Conservation (phyloP, 2,888 invertebrate genomes). For the Nomada hirtipes region DNA sequence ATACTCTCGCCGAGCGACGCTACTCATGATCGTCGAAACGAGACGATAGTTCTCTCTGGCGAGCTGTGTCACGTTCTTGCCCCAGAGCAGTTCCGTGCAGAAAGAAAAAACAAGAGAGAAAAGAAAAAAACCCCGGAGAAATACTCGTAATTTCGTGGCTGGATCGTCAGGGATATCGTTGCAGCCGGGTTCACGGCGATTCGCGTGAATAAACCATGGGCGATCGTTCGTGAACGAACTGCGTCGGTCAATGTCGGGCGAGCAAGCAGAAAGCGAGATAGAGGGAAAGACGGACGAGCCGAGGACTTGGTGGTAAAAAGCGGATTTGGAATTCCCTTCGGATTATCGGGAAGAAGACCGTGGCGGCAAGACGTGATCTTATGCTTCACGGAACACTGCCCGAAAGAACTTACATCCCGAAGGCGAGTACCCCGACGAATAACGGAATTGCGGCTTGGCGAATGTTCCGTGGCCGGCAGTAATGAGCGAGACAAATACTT, state of each 20-base stretch:
- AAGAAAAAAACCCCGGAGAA: not conserved
- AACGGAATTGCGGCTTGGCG: slow-evolving; percentile 49
- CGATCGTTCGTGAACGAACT: slow-evolving; percentile 21
- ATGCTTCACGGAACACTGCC: slow-evolving; percentile 41
- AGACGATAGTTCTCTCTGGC: slow-evolving; percentile 43
- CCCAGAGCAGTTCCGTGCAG: not conserved
- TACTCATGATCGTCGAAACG: slow-evolving; percentile 11
- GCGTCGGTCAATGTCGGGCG: not conserved
- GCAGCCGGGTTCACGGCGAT: slow-evolving; percentile 27
- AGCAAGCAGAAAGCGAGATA: not conserved
- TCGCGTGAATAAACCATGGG: slow-evolving; percentile 46
- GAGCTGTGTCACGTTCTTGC: slow-evolving; percentile 24
- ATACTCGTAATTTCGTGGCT: slow-evolving; percentile 39
- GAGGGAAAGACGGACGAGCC: slow-evolving; percentile 1
- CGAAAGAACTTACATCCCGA: slow-evolving; percentile 36
- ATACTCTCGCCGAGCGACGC: not conserved
- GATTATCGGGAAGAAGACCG: slow-evolving; percentile 60
- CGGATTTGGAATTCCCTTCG: slow-evolving; percentile 60
- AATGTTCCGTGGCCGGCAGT: slow-evolving; percentile 50
- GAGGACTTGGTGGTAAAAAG: slow-evolving; percentile 40
- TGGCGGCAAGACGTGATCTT: slow-evolving; percentile 57
- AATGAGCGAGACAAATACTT: slow-evolving; percentile 60
- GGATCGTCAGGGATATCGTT: slow-evolving; percentile 38
- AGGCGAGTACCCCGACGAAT: slow-evolving; percentile 36
- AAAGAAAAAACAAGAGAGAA: not conserved